Conservation (phyloP, 30 jellyfish, hydroid and myxozoan species). For the Chironex yamaguchii region DNA sequence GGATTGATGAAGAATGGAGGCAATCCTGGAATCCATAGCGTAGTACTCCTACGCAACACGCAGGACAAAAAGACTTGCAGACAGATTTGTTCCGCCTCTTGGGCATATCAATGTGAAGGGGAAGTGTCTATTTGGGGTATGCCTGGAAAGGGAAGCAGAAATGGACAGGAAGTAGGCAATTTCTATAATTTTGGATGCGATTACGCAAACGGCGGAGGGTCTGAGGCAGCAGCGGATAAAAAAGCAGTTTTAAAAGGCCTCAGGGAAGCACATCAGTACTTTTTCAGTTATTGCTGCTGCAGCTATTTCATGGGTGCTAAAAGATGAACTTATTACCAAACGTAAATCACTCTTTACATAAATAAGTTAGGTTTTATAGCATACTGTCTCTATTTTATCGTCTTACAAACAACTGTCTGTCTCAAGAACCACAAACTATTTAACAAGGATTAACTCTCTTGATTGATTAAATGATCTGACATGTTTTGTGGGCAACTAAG, state of each 20-base stretch:
- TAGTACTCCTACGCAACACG: slow-evolving; percentile 71
- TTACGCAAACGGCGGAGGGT: slow-evolving; percentile 74
- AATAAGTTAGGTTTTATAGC: too few species aligned
- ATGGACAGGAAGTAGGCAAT: slow-evolving; percentile 85
- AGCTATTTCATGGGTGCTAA: slow-evolving; percentile 11
- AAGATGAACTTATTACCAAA: too few species aligned
- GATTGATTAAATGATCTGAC: too few species aligned
- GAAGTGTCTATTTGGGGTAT: slow-evolving; percentile 87
- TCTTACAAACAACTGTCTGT: too few species aligned
- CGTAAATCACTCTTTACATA: too few species aligned
- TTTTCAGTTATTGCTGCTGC: slow-evolving; percentile 83
- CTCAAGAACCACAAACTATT: too few species aligned
- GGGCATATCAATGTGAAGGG: slow-evolving; percentile 80
- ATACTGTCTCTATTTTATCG: too few species aligned
- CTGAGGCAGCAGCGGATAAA: slow-evolving; percentile 67
- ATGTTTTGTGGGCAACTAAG: too few species aligned
- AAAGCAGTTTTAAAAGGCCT: slow-evolving; percentile 32
- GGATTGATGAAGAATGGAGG: slow-evolving; percentile 48
- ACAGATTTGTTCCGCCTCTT: slow-evolving; percentile 58
- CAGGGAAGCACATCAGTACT: slow-evolving; percentile 65
- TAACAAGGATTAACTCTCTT: too few species aligned
- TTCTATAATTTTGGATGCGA: slow-evolving; percentile 80
- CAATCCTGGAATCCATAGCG: slow-evolving; percentile 75
- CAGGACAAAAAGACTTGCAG: slow-evolving; percentile 71
- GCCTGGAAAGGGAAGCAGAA: slow-evolving; percentile 71